Conservation (phyloP, 2,888 invertebrate species). For the Piscicola geometra region DNA sequence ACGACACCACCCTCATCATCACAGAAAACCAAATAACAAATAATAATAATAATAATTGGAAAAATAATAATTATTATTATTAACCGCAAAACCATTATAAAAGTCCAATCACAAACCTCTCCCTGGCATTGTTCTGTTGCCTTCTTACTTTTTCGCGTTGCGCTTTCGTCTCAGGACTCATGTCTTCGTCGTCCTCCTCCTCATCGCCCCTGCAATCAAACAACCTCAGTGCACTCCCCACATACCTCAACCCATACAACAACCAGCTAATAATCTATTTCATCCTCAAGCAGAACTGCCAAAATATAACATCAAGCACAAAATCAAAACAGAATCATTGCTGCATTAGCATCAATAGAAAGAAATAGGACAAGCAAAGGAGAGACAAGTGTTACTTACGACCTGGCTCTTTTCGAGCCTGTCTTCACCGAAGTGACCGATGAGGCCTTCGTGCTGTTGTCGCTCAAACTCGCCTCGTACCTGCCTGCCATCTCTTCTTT, state of each 20-base stretch:
- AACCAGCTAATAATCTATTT: background rate
- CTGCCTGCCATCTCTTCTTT: slow-evolving; percentile 22
- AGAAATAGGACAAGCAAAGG: background rate
- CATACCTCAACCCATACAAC: background rate
- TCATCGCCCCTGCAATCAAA: slow-evolving; percentile 16
- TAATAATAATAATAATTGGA: too few species aligned
- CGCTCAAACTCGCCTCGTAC: slow-evolving; percentile 22
- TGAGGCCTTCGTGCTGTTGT: slow-evolving; percentile 29
- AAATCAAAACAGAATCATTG: too few species aligned
- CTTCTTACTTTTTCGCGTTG: slow-evolving; percentile 89
- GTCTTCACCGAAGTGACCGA: slow-evolving; percentile 18
- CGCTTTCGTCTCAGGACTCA: slow-evolving; percentile 79
- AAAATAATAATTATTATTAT: too few species aligned
- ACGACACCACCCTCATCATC: too few species aligned
- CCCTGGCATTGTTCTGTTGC: slow-evolving; percentile 96
- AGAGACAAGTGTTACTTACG: background rate
- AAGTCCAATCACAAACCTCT: slow-evolving; percentile 60
- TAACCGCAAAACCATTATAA: too few species aligned
- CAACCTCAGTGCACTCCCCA: background rate
- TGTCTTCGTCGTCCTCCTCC: slow-evolving; percentile 49
- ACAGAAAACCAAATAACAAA: too few species aligned
- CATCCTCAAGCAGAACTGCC: background rate
- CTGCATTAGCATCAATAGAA: background rate
- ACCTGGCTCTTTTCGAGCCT: slow-evolving; percentile 28
- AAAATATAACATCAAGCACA: too few species aligned